These are phyloP conservation scores for Adelphocoris suturalis DNA, from an alignment of 2,888 invertebrate genomes.

Conservation along the genomic window DNA sequence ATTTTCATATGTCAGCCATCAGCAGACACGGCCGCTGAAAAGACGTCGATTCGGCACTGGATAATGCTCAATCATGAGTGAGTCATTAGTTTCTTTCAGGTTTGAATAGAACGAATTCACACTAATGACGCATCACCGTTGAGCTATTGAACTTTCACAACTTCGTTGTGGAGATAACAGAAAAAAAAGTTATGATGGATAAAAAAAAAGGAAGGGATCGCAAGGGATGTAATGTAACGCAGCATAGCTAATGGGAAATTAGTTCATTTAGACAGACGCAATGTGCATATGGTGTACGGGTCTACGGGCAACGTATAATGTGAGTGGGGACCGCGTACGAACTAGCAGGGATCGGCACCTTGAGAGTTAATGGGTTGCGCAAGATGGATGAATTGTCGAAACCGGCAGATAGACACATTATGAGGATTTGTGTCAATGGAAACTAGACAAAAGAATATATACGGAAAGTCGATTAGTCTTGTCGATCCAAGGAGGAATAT, in stretches of 20 bases:
- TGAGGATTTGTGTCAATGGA: not conserved
- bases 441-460: not conserved
- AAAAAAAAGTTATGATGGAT: not conserved
- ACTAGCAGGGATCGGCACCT: constrained; percentile 45
- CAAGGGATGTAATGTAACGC: not conserved
- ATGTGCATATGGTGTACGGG: constrained; percentile 33
- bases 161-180: not conserved
- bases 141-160: constrained; percentile 28
- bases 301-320: not conserved
- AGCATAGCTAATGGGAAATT: constrained; percentile 35
- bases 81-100: constrained; percentile 61
- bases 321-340: not conserved
- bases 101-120: constrained; percentile 53
- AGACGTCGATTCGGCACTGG: constrained; percentile 31
- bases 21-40: constrained; percentile 27
- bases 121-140: constrained; percentile 63
- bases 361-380: constrained; percentile 58
- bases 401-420: constrained; percentile 5
- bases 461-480: too few relatives aligned
- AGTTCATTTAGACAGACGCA: constrained; percentile 42
- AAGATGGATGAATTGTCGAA: constrained; percentile 47
- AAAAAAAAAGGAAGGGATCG: not conserved
- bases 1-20: not conserved
- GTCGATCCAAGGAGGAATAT: too few relatives aligned
- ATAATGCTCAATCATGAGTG: constrained; percentile 65